Evolutionary conservation across 2,888 invertebrate genomes (phyloP), one percentile per base, ranked within the genome.

Genomic region (Phyto melanocephala): DNA sequence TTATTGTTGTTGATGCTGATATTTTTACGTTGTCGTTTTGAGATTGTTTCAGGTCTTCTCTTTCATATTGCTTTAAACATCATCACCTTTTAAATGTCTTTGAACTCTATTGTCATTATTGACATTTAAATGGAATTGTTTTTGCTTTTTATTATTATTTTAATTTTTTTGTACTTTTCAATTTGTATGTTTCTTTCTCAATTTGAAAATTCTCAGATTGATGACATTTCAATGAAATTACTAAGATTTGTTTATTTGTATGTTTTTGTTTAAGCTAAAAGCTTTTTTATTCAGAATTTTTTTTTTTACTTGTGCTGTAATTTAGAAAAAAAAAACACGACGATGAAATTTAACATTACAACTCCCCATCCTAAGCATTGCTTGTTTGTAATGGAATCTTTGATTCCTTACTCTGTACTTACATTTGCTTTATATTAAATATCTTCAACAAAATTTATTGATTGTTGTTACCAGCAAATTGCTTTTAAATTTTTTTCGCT

Each of bases 101-200:
- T 74, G 79, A 80, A 76, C 80, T 63, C 40, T 45, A 76, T 71
- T 79, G 75, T 17, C 33, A 67, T 82, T 78, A 76, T 75, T 67
- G 82, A 71, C 79, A 79, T 82, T 82, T 82, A 79, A 63, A 42
- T 77, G 28, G 28, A 60, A 60, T 60, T 47, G n/a, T n/a, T 33
- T 17, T 24, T 63, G 7, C 20, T 20, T 24, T n/a, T 42, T 20
- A 20, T n/a, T n/a, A 22, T 58, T 35, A 1, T 13, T 40, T 24
- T n/a, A n/a, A n/a, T n/a, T n/a, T n/a, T n/a, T n/a, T n/a, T n/a
- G n/a, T n/a, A n/a, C n/a, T n/a, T n/a, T 11, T 50, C 13, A 28
- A n/a, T 24, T 17, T 52, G 22, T 52, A 11, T n/a, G 33, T 13
- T 76, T 76, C 15, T n/a, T 33, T 45, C 22, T 45, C 15, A 50